A percentile compares a stretch with the other conserved stretches of the same genome.
Conservation (phyloP, 2,113 vertebrate species). For the Syrrhaptes paradoxus region DNA sequence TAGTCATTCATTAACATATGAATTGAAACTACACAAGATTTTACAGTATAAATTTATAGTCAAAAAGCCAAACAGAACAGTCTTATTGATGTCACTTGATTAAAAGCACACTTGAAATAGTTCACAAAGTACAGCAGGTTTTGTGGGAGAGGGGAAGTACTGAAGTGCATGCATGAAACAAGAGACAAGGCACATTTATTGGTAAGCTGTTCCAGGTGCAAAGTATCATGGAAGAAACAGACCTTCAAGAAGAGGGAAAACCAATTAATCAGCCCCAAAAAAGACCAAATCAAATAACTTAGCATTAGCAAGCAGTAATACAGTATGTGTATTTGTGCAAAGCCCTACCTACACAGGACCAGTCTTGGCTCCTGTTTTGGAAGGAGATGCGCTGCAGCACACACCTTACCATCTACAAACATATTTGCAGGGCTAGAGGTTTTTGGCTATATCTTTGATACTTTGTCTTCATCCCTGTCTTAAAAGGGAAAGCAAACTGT, state of each 20-base stretch:
- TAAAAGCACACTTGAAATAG: neutral
- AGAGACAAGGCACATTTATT: neutral
- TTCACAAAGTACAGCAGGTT: neutral
- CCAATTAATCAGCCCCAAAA: neutral
- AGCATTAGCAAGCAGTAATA: neutral
- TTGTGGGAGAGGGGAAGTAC: neutral
- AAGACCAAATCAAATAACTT: neutral
- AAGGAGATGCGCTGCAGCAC: neutral
- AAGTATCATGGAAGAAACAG: neutral
- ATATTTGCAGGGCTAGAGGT: too few relatives aligned
- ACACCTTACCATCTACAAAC: neutral
- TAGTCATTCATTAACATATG: neutral
- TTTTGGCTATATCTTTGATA: neutral
- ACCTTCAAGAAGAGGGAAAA: neutral
- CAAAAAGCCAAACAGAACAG: neutral
- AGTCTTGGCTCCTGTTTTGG: neutral
- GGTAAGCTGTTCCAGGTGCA: neutral
- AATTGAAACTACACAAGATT: neutral
- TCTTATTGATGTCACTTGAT: neutral
- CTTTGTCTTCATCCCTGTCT: neutral
- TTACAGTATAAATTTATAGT: neutral
- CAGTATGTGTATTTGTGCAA: neutral
- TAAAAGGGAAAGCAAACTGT: neutral
- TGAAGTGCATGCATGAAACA: neutral
- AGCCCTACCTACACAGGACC: neutral